Conservation (phyloP, 2,797 vertebrate genomes). For the Clarias fuscus region DNA sequence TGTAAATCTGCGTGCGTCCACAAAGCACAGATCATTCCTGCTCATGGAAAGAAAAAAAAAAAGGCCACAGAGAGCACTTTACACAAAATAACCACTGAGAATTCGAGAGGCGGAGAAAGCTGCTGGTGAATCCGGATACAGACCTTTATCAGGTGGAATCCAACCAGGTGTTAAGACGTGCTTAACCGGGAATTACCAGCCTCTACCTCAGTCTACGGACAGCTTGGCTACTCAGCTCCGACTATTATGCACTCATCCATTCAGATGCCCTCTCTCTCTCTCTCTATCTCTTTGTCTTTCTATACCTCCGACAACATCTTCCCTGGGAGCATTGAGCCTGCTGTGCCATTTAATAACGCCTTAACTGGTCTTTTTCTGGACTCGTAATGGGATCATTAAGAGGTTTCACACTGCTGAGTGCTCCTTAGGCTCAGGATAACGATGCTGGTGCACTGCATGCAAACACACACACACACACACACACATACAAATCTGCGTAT, state of each 20-base stretch:
- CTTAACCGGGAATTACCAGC: neutral
- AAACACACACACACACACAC: constrained; percentile 4
- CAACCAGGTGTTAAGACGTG: constrained; percentile 21
- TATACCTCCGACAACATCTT: neutral
- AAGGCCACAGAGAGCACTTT: neutral
- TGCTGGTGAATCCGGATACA: neutral
- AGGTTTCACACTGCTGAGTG: constrained; percentile 35
- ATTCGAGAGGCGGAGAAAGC: neutral
- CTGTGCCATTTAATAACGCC: constrained; percentile 47
- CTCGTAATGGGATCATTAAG: constrained; percentile 50
- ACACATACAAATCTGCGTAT: constrained; percentile 15
- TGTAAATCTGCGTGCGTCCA: neutral
- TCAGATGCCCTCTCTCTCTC: neutral
- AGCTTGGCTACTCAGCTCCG: constrained; percentile 13
- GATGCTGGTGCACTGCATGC: constrained; percentile 17
- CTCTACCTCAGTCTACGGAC: neutral
- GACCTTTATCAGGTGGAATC: neutral
- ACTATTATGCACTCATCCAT: neutral
- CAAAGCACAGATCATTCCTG: neutral
- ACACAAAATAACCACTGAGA: constrained; percentile 1
- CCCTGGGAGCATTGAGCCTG: constrained; percentile 20
- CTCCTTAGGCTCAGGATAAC: constrained; percentile 40
- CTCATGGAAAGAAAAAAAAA: neutral
- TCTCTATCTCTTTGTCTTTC: neutral
- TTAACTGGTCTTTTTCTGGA: constrained; percentile 34